Percentiles rank a stretch among this genome's conserved stretches.
phyloP scores from a whole-genome alignment of 1,140 invertebrate genomes.

The Trissolcus basalis region DNA sequence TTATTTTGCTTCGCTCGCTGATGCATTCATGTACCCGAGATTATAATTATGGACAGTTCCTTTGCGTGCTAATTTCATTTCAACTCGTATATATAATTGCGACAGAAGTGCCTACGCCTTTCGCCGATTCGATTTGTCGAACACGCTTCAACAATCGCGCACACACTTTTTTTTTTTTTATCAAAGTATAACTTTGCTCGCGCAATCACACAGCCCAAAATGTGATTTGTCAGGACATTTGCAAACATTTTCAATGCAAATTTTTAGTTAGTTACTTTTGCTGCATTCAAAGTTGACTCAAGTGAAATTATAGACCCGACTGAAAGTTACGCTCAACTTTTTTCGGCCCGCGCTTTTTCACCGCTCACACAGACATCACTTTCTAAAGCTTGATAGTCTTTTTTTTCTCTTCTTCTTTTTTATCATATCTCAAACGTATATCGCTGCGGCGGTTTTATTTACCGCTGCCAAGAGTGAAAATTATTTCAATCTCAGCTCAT shows the following conservation, averaged over 20 bases:
- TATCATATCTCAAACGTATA: too few relatives aligned
- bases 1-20: constrained; percentile 54
- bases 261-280: not conserved
- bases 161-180: not conserved
- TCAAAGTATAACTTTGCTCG: not conserved
- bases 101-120: not conserved
- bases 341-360: not conserved
- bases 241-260: not conserved
- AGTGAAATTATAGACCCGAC: not conserved
- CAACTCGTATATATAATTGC: constrained; percentile 3
- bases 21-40: constrained; percentile 36
- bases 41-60: constrained; percentile 28
- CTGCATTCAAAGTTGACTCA: not conserved
- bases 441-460: too few relatives aligned
- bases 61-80: constrained; percentile 34
- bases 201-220: too few relatives aligned
- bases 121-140: not conserved
- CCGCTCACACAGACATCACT: too few relatives aligned
- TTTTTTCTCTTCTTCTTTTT: too few relatives aligned
- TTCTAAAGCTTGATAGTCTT: too few relatives aligned
- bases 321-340: not conserved
- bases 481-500: too few relatives aligned
- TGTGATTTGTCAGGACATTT: not conserved
- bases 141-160: not conserved
- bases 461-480: too few relatives aligned